phyloP scores from a whole-genome alignment of 1,140 invertebrate genomes.

The Drosophila arizonae region DNA sequence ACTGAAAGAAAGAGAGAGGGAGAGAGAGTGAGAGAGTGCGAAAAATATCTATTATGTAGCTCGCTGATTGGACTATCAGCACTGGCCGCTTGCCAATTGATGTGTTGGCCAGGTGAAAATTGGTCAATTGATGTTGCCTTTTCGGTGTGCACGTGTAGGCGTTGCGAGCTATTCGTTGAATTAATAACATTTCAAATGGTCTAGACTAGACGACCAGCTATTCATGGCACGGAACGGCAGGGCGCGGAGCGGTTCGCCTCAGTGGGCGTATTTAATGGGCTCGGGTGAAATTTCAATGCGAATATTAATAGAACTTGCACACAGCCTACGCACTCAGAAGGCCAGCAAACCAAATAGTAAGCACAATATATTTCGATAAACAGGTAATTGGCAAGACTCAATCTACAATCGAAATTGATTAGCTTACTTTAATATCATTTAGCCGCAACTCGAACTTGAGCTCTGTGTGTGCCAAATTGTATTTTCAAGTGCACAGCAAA shows the following conservation, averaged over 20 bases:
- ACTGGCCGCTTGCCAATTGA: slow-evolving; percentile 35
- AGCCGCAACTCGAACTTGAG: neutral
- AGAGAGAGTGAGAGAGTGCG: neutral
- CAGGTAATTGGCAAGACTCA: neutral
- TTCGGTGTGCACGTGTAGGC: slow-evolving; percentile 3
- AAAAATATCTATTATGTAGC: slow-evolving; percentile 44
- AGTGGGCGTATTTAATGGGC: neutral
- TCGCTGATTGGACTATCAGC: slow-evolving; percentile 39
- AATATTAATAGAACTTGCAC: neutral
- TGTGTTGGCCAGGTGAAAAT: slow-evolving; percentile 39
- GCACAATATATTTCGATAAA: neutral
- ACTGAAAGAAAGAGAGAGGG: no score
- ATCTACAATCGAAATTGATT: slow-evolving; percentile 10
- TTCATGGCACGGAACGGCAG: no score
- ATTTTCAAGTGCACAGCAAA: slow-evolving; percentile 20
- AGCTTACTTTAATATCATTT: slow-evolving; percentile 1
- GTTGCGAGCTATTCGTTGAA: slow-evolving; percentile 19
- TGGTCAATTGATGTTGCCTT: slow-evolving; percentile 30
- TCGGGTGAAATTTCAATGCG: slow-evolving; percentile 1
- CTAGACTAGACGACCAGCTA: slow-evolving; percentile 5
- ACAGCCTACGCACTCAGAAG: neutral
- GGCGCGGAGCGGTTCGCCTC: neutral
- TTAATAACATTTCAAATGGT: slow-evolving; percentile 11
- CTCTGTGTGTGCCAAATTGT: slow-evolving; percentile 11
- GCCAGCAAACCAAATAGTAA: neutral